Conservation (phyloP, 2,888 invertebrate species). For the Hartigia nigra region DNA sequence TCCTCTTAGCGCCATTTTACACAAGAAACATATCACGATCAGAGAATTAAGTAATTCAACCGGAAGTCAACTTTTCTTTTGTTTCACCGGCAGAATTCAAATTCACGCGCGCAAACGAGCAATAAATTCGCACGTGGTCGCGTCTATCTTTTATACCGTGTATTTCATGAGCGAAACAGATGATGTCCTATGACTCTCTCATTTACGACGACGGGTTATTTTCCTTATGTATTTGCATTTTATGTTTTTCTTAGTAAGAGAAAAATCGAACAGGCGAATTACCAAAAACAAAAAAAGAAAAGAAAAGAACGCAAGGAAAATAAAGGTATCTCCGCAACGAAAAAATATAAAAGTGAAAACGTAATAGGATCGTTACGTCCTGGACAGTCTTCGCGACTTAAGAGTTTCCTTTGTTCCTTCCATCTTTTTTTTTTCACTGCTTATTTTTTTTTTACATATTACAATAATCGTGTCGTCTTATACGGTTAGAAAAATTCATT, state of each 20-base stretch:
- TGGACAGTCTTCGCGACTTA: background rate
- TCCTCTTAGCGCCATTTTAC: background rate
- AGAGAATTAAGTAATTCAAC: background rate
- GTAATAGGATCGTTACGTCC: background rate
- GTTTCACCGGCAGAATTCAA: background rate
- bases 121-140: background rate
- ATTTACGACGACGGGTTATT: background rate
- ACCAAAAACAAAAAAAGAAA: slow-evolving; percentile 27
- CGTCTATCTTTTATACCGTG: background rate
- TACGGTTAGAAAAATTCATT: background rate
- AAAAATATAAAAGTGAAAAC: background rate
- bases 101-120: background rate
- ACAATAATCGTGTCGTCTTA: background rate
- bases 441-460: background rate
- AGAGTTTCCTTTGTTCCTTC: background rate
- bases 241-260: slow-evolving; percentile 8
- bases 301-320: background rate
- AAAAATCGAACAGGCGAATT: slow-evolving; percentile 13
- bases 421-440: background rate
- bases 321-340: background rate
- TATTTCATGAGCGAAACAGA: background rate
- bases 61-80: background rate
- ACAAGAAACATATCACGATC: background rate
- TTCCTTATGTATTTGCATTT: slow-evolving; percentile 4
- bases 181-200: background rate